Conservation (phyloP, 37 sponge, comb jelly and placozoan genomes). For the Beroe ovata region DNA sequence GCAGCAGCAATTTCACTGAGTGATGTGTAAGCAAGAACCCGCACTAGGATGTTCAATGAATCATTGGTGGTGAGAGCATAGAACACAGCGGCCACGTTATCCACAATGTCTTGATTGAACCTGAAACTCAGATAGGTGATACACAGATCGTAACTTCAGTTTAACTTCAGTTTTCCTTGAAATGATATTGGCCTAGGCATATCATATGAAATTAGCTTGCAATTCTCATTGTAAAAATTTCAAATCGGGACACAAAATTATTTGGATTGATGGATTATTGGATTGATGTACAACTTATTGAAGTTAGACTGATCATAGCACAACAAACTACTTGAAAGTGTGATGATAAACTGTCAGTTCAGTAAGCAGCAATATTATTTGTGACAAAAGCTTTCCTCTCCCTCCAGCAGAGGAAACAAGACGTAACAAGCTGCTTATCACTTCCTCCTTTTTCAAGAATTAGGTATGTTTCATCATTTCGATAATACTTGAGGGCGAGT, state of each 20-base stretch:
- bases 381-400: slow-evolving; percentile 43
- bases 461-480: not conserved
- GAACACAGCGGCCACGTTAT: slow-evolving; percentile 41
- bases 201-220: too few species aligned
- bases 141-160: too few species aligned
- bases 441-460: slow-evolving; percentile 50
- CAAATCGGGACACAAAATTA: too few species aligned
- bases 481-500: not conserved
- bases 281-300: too few species aligned
- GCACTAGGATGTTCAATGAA: slow-evolving; percentile 2
- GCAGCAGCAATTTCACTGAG: slow-evolving; percentile 17
- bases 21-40: slow-evolving; percentile 29
- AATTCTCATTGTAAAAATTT: too few species aligned
- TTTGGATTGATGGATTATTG: too few species aligned
- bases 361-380: slow-evolving; percentile 46
- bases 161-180: too few species aligned
- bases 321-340: not conserved
- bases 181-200: too few species aligned
- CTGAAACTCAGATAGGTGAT: too few species aligned
- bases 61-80: slow-evolving; percentile 55
- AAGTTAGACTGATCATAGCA: not conserved
- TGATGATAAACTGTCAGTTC: slow-evolving; percentile 26
- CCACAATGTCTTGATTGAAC: slow-evolving; percentile 46
- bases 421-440: slow-evolving; percentile 21
- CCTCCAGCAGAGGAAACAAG: slow-evolving; percentile 28